These are phyloP conservation scores for Drosophila quinaria DNA, from an alignment of 2,888 invertebrate genomes.

Conservation along the genomic window DNA sequence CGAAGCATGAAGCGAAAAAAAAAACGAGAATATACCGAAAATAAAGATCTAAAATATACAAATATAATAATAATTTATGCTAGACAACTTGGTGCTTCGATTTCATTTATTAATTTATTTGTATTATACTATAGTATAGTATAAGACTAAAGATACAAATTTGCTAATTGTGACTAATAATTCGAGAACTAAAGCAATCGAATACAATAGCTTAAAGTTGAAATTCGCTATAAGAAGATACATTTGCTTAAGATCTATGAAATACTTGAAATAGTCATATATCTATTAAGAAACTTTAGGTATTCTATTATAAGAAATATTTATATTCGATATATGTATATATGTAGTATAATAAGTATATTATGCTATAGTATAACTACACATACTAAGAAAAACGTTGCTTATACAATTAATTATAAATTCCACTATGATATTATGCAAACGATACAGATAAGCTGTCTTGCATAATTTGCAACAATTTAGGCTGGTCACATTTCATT, in stretches of 20 bases:
- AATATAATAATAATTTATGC: conserved; percentile 72
- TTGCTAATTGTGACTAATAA: conserved; percentile 83
- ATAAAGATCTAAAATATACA: conserved; percentile 37
- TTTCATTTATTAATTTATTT: conserved; percentile 42
- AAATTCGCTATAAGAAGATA: conserved; percentile 55
- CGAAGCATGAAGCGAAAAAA: conserved; percentile 35
- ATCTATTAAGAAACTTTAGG: conserved; percentile 55
- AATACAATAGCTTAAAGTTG: conserved; percentile 56
- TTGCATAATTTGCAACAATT: conserved; percentile 74
- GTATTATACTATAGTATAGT: conserved; percentile 36
- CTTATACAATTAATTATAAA: conserved; percentile 62
- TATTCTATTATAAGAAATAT: conserved; percentile 27
- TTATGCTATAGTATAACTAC: conserved; percentile 46
- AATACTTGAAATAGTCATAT: conserved; percentile 53
- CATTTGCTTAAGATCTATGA: conserved; percentile 40
- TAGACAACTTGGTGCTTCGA: conserved; percentile 63
- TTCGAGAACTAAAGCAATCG: conserved; percentile 60
- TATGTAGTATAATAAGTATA: conserved; percentile 36
- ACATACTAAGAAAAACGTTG: conserved; percentile 53
- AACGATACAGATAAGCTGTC: conserved; percentile 59
- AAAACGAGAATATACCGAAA: conserved; percentile 27
- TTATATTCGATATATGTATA: background rate
- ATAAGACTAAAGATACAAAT: conserved; percentile 58
- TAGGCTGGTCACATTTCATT: conserved; percentile 43
- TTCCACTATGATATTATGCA: conserved; percentile 76